Evolutionary conservation across 2,113 vertebrate species (phyloP).

Genomic region (Pseudorasbora parva): DNA sequence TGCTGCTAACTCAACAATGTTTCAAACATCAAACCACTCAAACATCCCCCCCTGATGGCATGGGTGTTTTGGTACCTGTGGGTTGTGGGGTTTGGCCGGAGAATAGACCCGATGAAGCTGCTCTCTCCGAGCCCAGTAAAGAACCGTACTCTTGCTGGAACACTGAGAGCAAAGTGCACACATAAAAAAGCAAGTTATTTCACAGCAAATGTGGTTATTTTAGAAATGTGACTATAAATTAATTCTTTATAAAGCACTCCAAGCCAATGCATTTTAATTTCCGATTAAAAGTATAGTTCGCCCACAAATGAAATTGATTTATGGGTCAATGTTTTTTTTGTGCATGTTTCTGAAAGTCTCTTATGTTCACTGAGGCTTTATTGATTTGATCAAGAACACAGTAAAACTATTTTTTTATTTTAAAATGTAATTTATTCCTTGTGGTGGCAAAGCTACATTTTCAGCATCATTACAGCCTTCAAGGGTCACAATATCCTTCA

Average conservation of each 20-base stretch:
- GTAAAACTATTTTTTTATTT: no score
- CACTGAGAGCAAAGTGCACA: conserved; percentile 66
- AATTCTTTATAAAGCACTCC: neutral
- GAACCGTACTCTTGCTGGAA: conserved; percentile 83
- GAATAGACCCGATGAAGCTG: conserved; percentile 82
- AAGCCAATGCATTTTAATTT: neutral
- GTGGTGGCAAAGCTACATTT: no score
- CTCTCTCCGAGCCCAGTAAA: conserved; percentile 81
- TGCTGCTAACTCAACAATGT: neutral
- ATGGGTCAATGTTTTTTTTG: no score
- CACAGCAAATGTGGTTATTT: neutral
- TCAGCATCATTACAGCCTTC: no score
- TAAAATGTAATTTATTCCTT: no score
- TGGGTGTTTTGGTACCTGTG: conserved; percentile 71
- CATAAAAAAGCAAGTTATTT: neutral
- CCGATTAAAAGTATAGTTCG: neutral
- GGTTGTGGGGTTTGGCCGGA: conserved; percentile 81
- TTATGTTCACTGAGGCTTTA: no score
- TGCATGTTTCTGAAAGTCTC: no score
- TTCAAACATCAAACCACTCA: neutral
- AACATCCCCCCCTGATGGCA: neutral
- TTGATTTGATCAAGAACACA: no score
- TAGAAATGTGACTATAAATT: neutral
- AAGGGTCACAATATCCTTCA: no score
- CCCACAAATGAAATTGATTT: neutral